Conservation (phyloP, 2,113 vertebrate species). For the Gobius niger region DNA sequence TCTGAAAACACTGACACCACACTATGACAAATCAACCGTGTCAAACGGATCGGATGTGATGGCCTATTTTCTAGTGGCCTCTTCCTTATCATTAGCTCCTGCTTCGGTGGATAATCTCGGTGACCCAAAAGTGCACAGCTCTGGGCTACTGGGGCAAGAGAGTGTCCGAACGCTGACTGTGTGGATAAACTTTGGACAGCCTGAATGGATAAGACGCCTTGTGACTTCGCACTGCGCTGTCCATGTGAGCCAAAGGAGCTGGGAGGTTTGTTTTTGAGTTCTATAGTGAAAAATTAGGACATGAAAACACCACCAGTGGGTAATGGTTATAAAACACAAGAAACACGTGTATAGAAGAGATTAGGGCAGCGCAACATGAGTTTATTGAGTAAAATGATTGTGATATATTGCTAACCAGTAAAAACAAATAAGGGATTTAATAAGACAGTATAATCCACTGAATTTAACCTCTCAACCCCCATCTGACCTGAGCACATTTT, state of each 20-base stretch:
- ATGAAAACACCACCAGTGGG: background rate
- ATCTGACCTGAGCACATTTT: no score
- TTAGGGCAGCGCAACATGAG: no score
- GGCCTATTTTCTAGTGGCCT: constrained; percentile 33
- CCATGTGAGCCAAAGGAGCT: constrained; percentile 2
- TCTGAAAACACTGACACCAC: background rate
- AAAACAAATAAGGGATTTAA: no score
- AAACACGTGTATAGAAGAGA: background rate
- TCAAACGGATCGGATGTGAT: constrained; percentile 11
- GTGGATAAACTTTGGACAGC: constrained; percentile 1
- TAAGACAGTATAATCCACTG: no score
- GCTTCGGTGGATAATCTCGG: constrained; percentile 49
- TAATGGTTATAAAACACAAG: background rate
- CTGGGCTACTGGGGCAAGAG: constrained; percentile 13
- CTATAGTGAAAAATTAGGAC: background rate
- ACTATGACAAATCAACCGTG: background rate
- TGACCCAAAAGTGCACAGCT: constrained; percentile 62
- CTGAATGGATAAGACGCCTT: background rate
- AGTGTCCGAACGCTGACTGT: constrained; percentile 5
- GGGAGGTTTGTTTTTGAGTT: background rate
- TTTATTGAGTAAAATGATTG: no score
- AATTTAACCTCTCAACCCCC: no score
- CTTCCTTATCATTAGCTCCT: constrained; percentile 25
- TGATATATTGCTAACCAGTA: no score
- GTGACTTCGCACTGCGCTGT: background rate